Base-by-base conservation (phyloP, 2,888 invertebrate species). In the Platycheirus albimanus region DNA sequence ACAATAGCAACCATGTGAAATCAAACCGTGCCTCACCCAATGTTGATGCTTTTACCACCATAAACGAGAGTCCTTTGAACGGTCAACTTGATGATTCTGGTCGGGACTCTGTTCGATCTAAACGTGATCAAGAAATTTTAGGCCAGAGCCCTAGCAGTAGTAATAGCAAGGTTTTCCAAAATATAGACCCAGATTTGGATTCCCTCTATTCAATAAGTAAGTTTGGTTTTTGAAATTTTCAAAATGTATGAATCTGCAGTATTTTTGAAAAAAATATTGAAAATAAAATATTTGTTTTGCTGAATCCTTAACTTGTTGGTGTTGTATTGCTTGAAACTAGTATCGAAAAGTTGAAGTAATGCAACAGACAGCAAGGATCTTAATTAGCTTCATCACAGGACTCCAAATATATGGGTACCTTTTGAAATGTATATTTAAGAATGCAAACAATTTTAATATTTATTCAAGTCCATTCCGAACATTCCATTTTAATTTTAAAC, bases 161-260 rank as follows among this genome's bases (percentile, higher is more conserved):
- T 85, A 90, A 89, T 86, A 90, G 88, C 85, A 91, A 91, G 88
- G 90, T 91, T 84, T 91, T 91, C 86, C 91, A 91, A 85, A 91
- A 91, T 80, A 90, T 90, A 75, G 91, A 91, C 87, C 91, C 91
- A 1, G 95, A 95, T 87, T 90, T 95, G 85, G 95, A 95, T 88
- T 94, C 95, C 0, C 91, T 96, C 72, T 96, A 95, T 90, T 95
- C 95, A 8, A 91, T 95, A 86, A 93, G 94, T 94, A 88, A 91
- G 90, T 88, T 3, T 0, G 0, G 5, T 20, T 20, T 30, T 13
- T n/a, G n/a, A n/a, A n/a, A n/a, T n/a, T n/a, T n/a, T n/a, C n/a
- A n/a, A n/a, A n/a, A n/a, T n/a, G n/a, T n/a, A n/a, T n/a, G n/a
- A n/a, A n/a, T n/a, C n/a, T n/a, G n/a, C n/a, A n/a, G n/a, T n/a